Percentiles rank a stretch among this genome's conserved stretches.
These are phyloP conservation scores for Nesogale talazaci DNA, from an alignment of 2,113 vertebrate genomes.

Conservation along the genomic window DNA sequence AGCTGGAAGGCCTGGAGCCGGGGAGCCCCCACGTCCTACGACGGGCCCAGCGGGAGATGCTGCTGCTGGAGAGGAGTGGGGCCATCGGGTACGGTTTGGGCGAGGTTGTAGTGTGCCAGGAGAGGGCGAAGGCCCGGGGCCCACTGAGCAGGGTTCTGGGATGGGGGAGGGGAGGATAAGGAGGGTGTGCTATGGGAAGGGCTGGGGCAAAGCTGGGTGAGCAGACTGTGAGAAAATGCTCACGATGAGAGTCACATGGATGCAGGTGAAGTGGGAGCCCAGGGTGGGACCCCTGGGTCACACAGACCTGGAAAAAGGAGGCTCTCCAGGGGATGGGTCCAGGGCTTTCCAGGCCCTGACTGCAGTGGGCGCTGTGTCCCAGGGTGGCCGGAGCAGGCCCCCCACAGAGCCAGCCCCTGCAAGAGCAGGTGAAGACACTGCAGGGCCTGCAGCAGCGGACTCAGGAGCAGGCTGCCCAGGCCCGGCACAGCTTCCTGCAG, in stretches of 20 bases:
- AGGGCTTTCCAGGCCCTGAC: background rate
- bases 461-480: slow-evolving; percentile 82
- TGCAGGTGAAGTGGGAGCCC: too few species aligned
- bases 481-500: slow-evolving; percentile 87
- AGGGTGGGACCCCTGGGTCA: too few species aligned
- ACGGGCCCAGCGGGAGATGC: slow-evolving; percentile 86
- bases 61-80: slow-evolving; percentile 87
- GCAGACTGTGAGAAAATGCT: background rate
- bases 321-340: background rate
- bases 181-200: background rate
- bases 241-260: fast-evolving
- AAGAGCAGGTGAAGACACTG: slow-evolving; percentile 87
- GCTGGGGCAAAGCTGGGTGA: background rate
- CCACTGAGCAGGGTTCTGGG: background rate
- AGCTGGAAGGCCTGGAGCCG: slow-evolving; percentile 83
- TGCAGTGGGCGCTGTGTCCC: background rate
- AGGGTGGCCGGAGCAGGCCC: slow-evolving; percentile 91
- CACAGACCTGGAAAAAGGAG: background rate
- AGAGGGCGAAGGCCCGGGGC: background rate
- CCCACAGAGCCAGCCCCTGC: slow-evolving; percentile 87
- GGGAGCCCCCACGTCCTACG: slow-evolving; percentile 81
- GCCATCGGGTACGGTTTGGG: slow-evolving; percentile 87
- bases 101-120: slow-evolving; percentile 86
- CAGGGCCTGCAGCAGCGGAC: slow-evolving; percentile 86
- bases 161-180: background rate